Percentiles rank a stretch among this genome's conserved stretches.
Conservation (phyloP, 2,888 invertebrate genomes). For the Theretra japonica region DNA sequence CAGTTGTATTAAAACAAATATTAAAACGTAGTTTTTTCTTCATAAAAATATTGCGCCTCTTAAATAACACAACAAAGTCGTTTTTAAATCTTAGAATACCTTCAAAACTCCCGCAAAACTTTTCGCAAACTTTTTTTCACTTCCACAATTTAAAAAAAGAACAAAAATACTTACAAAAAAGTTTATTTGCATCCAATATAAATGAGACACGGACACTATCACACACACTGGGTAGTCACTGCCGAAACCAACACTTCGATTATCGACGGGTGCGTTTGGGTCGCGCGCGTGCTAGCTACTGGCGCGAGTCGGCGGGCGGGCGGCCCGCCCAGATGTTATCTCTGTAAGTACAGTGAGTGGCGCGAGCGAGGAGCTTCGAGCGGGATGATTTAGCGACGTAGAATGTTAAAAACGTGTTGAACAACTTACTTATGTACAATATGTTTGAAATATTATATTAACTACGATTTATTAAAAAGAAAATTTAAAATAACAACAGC, state of each 20-base stretch:
- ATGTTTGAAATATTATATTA: too few species aligned
- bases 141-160: not conserved
- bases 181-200: conserved; percentile 11
- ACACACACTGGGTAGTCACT: conserved; percentile 20
- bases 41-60: too few species aligned
- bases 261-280: conserved; percentile 52
- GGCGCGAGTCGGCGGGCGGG: conserved; percentile 51
- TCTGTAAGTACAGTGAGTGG: conserved; percentile 44
- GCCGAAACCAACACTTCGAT: conserved; percentile 9
- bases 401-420: not conserved
- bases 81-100: too few species aligned
- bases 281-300: conserved; percentile 66
- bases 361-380: conserved; percentile 42
- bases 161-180: not conserved
- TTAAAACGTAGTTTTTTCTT: too few species aligned
- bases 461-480: too few species aligned
- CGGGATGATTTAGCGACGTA: conserved; percentile 24
- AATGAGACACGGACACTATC: conserved; percentile 6
- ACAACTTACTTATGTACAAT: too few species aligned
- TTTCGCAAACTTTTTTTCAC: too few species aligned
- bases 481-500: too few species aligned
- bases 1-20: too few species aligned
- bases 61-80: too few species aligned
- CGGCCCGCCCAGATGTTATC: conserved; percentile 79
- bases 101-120: too few species aligned